These are phyloP conservation scores for Eurytoma californica DNA, from an alignment of 2,888 invertebrate species.

Conservation along the genomic window DNA sequence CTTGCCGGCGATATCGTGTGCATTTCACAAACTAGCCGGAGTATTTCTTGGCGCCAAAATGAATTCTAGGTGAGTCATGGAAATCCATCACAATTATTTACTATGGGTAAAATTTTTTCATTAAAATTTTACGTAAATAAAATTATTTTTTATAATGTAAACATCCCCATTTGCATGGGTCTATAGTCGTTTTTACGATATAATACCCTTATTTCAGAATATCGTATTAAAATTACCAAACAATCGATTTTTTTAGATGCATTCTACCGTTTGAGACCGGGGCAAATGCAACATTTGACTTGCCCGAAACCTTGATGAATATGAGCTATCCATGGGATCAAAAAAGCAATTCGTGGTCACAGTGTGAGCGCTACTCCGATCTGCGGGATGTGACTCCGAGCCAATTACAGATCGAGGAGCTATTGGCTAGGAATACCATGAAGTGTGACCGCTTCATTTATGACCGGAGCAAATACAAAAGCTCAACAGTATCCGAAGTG, in stretches of 20 bases:
- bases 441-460: conserved; percentile 79
- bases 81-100: not conserved
- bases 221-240: not conserved
- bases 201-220: too few relatives aligned
- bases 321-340: conserved; percentile 78
- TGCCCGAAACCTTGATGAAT: conserved; percentile 75
- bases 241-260: conserved; percentile 76
- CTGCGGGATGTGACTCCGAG: conserved; percentile 30
- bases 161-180: too few relatives aligned
- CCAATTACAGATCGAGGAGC: conserved; percentile 2
- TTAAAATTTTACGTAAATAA: too few relatives aligned
- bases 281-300: conserved; percentile 75
- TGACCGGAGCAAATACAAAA: conserved; percentile 78
- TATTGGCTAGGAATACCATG: conserved; percentile 19
- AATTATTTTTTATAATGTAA: too few relatives aligned
- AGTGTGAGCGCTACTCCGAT: conserved; percentile 73
- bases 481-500: conserved; percentile 82
- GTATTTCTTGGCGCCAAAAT: conserved; percentile 83
- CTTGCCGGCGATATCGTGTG: conserved; percentile 83
- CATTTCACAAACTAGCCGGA: conserved; percentile 84
- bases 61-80: conserved; percentile 77
- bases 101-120: not conserved
- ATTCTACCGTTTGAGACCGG: conserved; percentile 78
- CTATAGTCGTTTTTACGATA: too few relatives aligned
- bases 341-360: conserved; percentile 75